Evolutionary conservation across 2,113 vertebrate species (phyloP).

Genomic region (Aramus guarauna): DNA sequence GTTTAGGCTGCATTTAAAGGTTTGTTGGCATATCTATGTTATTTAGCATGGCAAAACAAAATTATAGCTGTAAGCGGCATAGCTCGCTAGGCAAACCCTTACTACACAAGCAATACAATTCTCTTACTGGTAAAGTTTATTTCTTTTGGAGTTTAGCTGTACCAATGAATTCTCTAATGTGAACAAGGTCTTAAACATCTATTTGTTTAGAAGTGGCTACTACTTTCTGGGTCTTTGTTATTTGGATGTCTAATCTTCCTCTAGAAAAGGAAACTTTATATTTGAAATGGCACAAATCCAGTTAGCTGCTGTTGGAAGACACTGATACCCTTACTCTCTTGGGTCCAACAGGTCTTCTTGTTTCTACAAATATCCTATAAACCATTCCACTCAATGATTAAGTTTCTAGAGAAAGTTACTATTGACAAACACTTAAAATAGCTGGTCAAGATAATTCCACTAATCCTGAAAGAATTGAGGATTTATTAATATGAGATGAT

Average conservation of each 20-base stretch:
- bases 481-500: background rate
- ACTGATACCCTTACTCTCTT: background rate
- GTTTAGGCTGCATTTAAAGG: background rate
- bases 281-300: background rate
- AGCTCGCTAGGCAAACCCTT: background rate
- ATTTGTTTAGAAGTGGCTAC: background rate
- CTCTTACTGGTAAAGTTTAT: background rate
- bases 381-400: background rate
- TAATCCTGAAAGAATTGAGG: background rate
- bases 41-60: background rate
- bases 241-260: background rate
- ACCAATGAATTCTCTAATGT: background rate
- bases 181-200: background rate
- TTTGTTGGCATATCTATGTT: background rate
- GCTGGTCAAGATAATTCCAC: background rate
- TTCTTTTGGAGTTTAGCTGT: background rate
- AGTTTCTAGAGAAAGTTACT: background rate
- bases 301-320: background rate
- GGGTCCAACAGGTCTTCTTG: background rate
- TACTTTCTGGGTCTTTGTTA: background rate
- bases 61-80: background rate
- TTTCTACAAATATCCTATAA: background rate
- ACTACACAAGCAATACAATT: background rate
- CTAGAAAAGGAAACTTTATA: background rate
- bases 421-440: background rate